Percentiles rank a stretch among this genome's conserved stretches.
These are phyloP conservation scores for Phaethornis superciliosus DNA, from an alignment of 2,113 vertebrate species.

Conservation along the genomic window DNA sequence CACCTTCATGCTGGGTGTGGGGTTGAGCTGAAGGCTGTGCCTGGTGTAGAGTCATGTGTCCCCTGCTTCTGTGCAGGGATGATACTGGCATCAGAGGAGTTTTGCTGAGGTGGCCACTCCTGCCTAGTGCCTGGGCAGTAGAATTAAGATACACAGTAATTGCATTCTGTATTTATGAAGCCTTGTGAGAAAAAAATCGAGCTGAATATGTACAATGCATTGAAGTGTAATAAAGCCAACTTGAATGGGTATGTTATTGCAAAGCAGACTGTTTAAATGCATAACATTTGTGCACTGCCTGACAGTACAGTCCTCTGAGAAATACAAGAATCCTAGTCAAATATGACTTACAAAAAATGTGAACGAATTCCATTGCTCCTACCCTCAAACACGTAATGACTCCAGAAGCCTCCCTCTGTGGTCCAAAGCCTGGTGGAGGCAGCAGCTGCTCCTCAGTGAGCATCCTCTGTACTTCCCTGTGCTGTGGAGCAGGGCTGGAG, in stretches of 20 bases:
- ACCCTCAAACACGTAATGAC: not conserved
- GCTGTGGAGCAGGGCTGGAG: rapidly evolving
- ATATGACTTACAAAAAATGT: not conserved
- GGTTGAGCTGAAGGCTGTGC: not conserved
- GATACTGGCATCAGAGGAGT: no score
- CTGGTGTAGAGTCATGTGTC: not conserved
- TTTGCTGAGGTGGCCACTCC: not conserved
- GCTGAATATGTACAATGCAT: not conserved
- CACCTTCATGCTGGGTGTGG: rapidly evolving
- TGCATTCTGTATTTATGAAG: not conserved
- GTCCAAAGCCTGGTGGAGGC: not conserved
- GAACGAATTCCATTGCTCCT: not conserved
- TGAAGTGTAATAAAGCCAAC: not conserved
- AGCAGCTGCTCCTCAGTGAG: not conserved
- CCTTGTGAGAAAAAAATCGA: not conserved
- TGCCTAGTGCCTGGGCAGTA: not conserved
- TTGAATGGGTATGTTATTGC: not conserved
- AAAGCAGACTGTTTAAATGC: constrained; percentile 5
- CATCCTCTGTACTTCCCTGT: not conserved
- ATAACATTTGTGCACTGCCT: not conserved
- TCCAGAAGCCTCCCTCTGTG: not conserved
- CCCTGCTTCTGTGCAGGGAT: rapidly evolving
- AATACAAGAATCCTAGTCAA: not conserved
- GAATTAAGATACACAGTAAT: rapidly evolving
- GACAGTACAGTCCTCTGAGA: not conserved